Percentiles rank a stretch among this genome's conserved stretches.
Evolutionary conservation across 2,113 vertebrate species (phyloP).

Genomic region (Cepphus grylle): DNA sequence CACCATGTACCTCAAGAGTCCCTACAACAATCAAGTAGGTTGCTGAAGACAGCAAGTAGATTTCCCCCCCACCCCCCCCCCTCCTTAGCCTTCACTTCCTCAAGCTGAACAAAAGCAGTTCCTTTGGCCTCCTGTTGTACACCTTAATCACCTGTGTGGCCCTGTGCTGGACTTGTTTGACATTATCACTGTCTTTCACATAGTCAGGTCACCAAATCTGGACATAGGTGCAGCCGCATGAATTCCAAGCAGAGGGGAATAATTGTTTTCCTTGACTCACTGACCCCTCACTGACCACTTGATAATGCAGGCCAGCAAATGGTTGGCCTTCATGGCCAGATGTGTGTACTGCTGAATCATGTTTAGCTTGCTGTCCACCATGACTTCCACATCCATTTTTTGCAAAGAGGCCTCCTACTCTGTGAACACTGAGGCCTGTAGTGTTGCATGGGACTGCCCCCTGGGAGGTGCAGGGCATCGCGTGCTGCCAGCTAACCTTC

Average conservation of each 20-base stretch:
- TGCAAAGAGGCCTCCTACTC: neutral
- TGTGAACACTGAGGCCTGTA: neutral
- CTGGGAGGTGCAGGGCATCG: neutral
- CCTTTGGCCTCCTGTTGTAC: neutral
- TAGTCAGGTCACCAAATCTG: neutral
- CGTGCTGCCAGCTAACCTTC: neutral
- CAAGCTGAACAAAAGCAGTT: neutral
- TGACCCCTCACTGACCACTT: too few species aligned
- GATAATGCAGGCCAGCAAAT: neutral
- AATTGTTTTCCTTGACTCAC: neutral
- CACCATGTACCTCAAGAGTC: neutral
- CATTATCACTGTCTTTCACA: neutral
- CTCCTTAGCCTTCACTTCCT: neutral
- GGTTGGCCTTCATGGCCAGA: neutral
- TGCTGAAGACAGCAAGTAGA: neutral
- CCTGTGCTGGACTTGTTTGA: neutral
- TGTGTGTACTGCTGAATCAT: neutral
- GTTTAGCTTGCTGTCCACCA: too few species aligned
- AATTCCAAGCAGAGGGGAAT: neutral
- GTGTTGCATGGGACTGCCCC: neutral
- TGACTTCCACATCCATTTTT: neutral
- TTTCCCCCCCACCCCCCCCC: too few species aligned
- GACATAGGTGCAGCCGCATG: too few species aligned
- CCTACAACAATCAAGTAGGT: neutral
- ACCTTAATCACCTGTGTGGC: neutral